Conservation (phyloP, 2,113 vertebrate genomes). For the Triplophysa siluroides region DNA sequence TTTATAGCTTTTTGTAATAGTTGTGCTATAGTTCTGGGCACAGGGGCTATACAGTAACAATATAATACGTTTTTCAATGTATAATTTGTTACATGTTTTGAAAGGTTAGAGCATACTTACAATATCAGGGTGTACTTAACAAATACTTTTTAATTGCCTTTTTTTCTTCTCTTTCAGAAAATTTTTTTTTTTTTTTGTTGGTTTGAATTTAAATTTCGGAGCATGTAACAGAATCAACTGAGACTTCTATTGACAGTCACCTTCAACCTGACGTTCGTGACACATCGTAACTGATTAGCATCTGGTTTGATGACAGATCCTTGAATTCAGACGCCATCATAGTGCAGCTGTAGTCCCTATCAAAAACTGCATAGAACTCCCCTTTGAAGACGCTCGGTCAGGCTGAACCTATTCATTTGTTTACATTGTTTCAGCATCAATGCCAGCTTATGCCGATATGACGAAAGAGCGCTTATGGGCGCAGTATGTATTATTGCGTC, state of each 20-base stretch:
- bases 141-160: no score
- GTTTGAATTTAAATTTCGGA: no score
- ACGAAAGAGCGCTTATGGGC: slow-evolving; percentile 12
- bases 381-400: neutral
- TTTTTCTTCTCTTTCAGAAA: no score
- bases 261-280: neutral
- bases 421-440: slow-evolving; percentile 10
- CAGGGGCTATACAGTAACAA: no score
- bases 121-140: no score
- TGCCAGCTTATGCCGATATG: slow-evolving; percentile 26
- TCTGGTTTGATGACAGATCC: slow-evolving; percentile 5
- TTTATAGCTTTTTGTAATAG: no score
- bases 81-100: neutral
- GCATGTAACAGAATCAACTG: no score
- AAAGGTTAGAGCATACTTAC: neutral
- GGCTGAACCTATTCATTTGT: slow-evolving; percentile 30
- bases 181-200: no score
- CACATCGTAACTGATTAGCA: neutral
- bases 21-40: no score
- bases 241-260: neutral
- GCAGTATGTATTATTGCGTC: slow-evolving; percentile 1
- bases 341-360: neutral
- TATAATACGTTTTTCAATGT: no score
- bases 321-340: neutral
- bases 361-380: slow-evolving; percentile 9